Evolutionary conservation across 2,888 invertebrate genomes (phyloP).

Genomic region (Cylloceria caligata): DNA sequence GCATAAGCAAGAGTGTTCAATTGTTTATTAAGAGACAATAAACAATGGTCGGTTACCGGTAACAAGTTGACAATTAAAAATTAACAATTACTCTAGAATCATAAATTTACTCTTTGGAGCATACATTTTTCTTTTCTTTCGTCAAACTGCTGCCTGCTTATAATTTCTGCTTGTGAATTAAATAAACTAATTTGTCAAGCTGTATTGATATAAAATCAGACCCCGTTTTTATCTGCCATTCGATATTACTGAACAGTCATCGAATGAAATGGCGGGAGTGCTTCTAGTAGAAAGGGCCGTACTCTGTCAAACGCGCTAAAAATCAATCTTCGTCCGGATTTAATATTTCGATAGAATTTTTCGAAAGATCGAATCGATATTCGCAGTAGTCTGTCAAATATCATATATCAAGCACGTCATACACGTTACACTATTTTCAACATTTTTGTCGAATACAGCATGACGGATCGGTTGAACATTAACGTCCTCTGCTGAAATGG

Average conservation of each 20-base stretch:
- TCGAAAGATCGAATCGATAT: slow-evolving; percentile 17
- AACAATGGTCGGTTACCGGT: too few species aligned
- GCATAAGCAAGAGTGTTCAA: too few species aligned
- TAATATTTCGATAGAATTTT: not conserved
- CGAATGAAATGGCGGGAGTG: not conserved
- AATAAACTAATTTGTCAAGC: too few species aligned
- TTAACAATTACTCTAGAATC: too few species aligned
- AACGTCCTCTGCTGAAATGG: not conserved
- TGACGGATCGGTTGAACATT: not conserved
- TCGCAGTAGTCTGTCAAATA: slow-evolving; percentile 5
- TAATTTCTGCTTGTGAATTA: too few species aligned
- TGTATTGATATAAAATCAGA: too few species aligned
- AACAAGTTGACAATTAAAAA: too few species aligned
- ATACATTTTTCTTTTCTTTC: too few species aligned
- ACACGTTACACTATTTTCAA: not conserved
- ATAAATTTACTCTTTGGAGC: too few species aligned
- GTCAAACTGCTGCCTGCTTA: too few species aligned
- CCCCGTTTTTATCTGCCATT: too few species aligned
- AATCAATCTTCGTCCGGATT: not conserved
- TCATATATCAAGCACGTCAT: slow-evolving; percentile 1
- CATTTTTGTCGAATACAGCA: not conserved
- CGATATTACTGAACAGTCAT: not conserved
- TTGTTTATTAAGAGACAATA: too few species aligned
- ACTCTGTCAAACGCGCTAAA: slow-evolving; percentile 17
- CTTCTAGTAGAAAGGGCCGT: slow-evolving; percentile 30